Evolutionary conservation across 2,113 vertebrate species (phyloP).

Genomic region (Erinaceus europaeus): DNA sequence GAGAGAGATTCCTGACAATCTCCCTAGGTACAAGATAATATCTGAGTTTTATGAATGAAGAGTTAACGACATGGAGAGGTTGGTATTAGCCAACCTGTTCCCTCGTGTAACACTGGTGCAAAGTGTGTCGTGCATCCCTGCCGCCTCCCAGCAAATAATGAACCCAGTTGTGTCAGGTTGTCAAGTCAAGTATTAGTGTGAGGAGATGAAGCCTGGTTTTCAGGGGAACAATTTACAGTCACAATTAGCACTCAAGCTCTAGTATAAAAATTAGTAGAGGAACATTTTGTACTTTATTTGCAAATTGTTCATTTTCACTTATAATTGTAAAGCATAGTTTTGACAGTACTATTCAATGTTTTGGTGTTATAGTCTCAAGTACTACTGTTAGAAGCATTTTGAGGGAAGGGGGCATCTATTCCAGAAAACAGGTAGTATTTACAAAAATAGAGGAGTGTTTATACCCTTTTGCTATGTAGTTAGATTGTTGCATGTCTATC

Average conservation of each 20-base stretch:
- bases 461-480: neutral
- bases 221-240: neutral
- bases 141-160: accelerated
- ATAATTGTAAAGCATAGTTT: neutral
- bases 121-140: neutral
- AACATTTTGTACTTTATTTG: neutral
- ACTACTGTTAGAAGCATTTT: neutral
- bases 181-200: neutral
- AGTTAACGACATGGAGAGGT: neutral
- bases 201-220: neutral
- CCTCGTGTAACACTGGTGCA: neutral
- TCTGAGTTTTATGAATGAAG: neutral
- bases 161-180: neutral
- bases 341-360: neutral
- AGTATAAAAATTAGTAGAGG: neutral
- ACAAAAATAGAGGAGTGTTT: slow-evolving; percentile 9
- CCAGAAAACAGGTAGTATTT: neutral
- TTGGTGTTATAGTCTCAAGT: neutral
- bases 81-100: neutral
- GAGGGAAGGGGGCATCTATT: too few species aligned
- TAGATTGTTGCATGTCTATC: neutral
- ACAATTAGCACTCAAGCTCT: neutral
- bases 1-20: neutral
- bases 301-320: neutral
- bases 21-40: neutral